phyloP scores from a whole-genome alignment of 1,140 invertebrate genomes.

The Ceratosolen solmsi region DNA sequence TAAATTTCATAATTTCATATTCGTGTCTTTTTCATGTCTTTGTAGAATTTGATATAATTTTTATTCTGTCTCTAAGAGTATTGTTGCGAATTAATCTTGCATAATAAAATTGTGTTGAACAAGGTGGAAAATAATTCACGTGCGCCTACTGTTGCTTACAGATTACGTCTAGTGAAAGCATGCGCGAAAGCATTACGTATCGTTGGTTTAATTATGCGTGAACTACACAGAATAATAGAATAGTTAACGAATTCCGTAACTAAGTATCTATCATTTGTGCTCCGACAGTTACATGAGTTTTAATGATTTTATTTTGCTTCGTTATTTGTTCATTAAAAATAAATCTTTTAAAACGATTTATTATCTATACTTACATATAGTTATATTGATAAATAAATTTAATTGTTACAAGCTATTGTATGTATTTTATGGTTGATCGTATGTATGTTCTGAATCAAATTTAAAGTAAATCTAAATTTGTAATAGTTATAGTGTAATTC shows the following conservation, averaged over 20 bases:
- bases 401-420: too few species aligned
- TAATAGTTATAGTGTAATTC: too few species aligned
- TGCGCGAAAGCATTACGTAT: background rate
- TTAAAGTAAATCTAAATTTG: too few species aligned
- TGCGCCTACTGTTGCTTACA: background rate
- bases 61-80: background rate
- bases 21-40: too few species aligned
- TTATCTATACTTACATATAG: too few species aligned
- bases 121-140: background rate
- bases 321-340: background rate
- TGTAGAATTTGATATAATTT: background rate
- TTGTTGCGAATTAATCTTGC: background rate
- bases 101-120: conserved; percentile 1
- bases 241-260: conserved; percentile 35
- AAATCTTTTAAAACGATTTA: background rate
- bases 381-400: too few species aligned
- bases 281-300: background rate
- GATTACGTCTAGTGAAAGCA: background rate
- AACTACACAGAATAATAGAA: conserved; percentile 62
- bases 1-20: too few species aligned
- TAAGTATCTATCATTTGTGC: conserved; percentile 21
- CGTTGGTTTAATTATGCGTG: conserved; percentile 59
- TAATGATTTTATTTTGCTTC: conserved; percentile 13
- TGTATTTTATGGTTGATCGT: too few species aligned
- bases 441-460: too few species aligned